A percentile compares a stretch with the other conserved stretches of the same genome.
Evolutionary conservation across 1,140 invertebrate species (phyloP).

Genomic region (Apocrypta bakeri): DNA sequence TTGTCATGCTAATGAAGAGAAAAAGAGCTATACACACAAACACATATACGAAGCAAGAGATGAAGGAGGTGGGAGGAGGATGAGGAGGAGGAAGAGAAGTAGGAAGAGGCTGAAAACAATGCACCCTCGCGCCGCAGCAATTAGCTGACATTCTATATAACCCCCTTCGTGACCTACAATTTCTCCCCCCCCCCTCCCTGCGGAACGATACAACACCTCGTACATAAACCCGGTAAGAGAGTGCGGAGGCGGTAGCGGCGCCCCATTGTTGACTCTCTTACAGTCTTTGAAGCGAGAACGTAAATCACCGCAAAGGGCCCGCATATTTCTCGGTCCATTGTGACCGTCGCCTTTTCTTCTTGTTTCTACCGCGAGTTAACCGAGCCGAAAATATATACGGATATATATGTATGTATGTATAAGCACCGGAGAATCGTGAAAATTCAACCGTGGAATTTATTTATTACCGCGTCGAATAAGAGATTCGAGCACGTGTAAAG

Average conservation of each 20-base stretch:
- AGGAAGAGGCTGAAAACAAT: constrained; percentile 53
- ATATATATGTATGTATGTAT: too few relatives aligned
- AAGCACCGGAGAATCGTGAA: background rate
- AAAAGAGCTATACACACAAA: background rate
- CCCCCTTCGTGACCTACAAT: constrained; percentile 59
- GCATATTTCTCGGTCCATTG: constrained; percentile 16
- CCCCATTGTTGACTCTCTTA: background rate
- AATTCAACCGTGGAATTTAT: constrained; percentile 13
- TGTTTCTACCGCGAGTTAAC: background rate
- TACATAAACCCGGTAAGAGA: background rate
- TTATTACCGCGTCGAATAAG: constrained; percentile 6
- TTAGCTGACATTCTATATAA: constrained; percentile 59
- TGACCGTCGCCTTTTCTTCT: background rate
- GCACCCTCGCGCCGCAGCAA: constrained; percentile 55
- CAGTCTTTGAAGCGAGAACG: background rate
- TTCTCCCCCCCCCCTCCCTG: constrained; percentile 13
- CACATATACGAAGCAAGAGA: background rate
- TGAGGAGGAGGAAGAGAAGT: constrained; percentile 17
- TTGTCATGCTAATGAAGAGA: constrained; percentile 59
- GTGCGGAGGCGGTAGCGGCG: background rate
- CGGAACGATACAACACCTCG: constrained; percentile 17
- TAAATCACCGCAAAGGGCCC: constrained; percentile 16
- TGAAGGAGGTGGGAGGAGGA: too few relatives aligned
- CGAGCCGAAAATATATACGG: background rate
- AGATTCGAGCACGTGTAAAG: background rate